phyloP scores from a whole-genome alignment of 2,888 invertebrate genomes.

The Lasioglossum vierecki region DNA sequence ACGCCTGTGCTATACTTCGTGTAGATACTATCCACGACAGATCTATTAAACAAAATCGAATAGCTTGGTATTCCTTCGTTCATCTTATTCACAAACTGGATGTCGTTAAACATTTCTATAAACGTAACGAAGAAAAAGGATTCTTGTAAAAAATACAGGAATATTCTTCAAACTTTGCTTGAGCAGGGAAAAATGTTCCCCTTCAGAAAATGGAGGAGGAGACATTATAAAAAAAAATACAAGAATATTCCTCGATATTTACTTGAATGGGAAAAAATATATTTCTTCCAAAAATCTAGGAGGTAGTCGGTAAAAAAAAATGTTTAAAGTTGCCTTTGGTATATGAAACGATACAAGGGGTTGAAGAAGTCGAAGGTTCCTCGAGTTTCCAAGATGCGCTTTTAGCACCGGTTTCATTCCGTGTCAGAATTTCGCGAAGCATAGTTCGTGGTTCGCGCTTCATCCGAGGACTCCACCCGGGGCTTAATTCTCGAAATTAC shows the following conservation, averaged over 20 bases:
- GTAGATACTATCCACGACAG: neutral
- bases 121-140: too few relatives aligned
- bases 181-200: too few relatives aligned
- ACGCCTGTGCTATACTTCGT: neutral
- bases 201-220: too few relatives aligned
- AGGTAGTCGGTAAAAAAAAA: neutral
- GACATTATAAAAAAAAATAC: neutral
- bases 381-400: neutral
- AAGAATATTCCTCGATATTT: neutral
- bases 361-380: neutral
- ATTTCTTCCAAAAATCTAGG: neutral
- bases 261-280: neutral
- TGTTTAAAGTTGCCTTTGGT: neutral
- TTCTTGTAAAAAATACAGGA: too few relatives aligned
- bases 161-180: too few relatives aligned
- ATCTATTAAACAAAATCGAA: neutral
- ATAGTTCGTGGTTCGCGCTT: neutral
- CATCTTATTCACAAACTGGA: neutral
- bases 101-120: neutral
- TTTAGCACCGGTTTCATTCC: neutral
- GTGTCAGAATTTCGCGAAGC: neutral
- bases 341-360: neutral
- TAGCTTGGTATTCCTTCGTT: neutral
- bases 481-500: constrained; percentile 28
- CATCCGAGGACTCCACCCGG: constrained; percentile 20